These are phyloP conservation scores for Zygogramma bicolorata DNA, from an alignment of 2,888 invertebrate species.

Conservation along the genomic window DNA sequence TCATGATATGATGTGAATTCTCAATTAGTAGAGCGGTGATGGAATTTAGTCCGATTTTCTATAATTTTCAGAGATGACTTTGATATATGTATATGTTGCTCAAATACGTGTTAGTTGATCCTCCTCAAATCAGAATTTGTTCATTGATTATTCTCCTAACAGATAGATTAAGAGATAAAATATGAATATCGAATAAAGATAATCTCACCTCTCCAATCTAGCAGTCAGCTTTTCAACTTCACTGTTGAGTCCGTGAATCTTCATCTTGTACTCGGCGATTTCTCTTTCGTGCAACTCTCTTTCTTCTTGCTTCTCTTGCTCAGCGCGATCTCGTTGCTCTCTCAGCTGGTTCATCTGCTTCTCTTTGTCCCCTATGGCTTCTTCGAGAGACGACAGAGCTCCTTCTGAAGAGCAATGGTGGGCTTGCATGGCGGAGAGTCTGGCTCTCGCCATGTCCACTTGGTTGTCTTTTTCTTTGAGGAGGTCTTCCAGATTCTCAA, in stretches of 20 bases:
- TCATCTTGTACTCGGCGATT: constrained; percentile 95
- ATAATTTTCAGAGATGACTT: no score
- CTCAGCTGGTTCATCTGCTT: constrained; percentile 95
- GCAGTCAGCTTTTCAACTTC: constrained; percentile 91
- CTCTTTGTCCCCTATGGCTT: constrained; percentile 96
- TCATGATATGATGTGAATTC: no score
- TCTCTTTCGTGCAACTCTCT: constrained; percentile 93
- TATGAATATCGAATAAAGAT: background rate
- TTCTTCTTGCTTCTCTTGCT: constrained; percentile 96
- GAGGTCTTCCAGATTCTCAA: constrained; percentile 96
- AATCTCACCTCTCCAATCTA: constrained; percentile 75
- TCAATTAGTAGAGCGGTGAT: no score
- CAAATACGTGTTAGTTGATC: no score
- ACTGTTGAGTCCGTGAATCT: constrained; percentile 89
- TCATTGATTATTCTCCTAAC: no score
- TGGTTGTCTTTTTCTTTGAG: constrained; percentile 98
- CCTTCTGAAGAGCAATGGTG: constrained; percentile 95
- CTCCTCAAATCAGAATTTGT: no score
- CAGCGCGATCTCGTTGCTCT: constrained; percentile 94
- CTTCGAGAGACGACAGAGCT: constrained; percentile 91
- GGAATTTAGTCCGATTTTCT: no score
- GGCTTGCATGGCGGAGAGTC: constrained; percentile 92
- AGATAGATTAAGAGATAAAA: no score
- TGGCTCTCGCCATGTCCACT: constrained; percentile 93
- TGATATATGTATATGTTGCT: no score